Evolutionary conservation across 2,797 vertebrate species (phyloP), one percentile per base, ranked within the genome.

Genomic region (Alexandromys oeconomus): DNA sequence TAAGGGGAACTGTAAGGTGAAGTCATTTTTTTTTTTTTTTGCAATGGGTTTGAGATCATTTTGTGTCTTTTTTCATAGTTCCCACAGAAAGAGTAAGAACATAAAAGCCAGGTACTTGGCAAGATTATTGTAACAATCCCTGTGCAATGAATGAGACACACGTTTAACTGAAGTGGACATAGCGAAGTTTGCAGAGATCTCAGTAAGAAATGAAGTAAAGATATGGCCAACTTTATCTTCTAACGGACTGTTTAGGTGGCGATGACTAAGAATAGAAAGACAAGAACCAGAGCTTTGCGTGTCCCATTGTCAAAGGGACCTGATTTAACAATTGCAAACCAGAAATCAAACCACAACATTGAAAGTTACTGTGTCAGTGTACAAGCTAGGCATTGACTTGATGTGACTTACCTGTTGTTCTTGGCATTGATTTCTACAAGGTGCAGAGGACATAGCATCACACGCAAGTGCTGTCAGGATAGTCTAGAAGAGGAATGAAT

Each of bases 141-240:
- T 34, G 17, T 4, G 2, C 34, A 40, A 81, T 43, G 31, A 23
- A 34, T 12, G 3, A 4, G 10, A 54, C 54, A 10, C 0, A 0
- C n/a, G 59, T 43, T 89, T 87, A 86, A 80, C 7, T 77, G 31
- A n/a, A 65, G 61, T 23, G 9, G 11, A 2, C 54, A 5, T 46
- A 48, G 23, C 46, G 79, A 69, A 4, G 14, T 51, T 81, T 81
- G 19, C 54, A 82, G 27, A 61, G 43, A 71, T 82, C 80, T 84
- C 48, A 40, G 54, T 23, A 57, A 46, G 21, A 92, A 90, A 59
- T 1, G 15, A 89, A 57, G 5, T 61, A 63, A 59, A 6, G n/a
- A 9, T 12, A 61, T 89, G 25, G 6, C 9, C 23, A 61, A 79
- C 57, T 59, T 15, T 48, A 2, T 37, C 59, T 21, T 15, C 67